Evolutionary conservation across 1,140 invertebrate species (phyloP), one percentile per base, ranked within the genome.

Genomic region (Magallana gigas): DNA sequence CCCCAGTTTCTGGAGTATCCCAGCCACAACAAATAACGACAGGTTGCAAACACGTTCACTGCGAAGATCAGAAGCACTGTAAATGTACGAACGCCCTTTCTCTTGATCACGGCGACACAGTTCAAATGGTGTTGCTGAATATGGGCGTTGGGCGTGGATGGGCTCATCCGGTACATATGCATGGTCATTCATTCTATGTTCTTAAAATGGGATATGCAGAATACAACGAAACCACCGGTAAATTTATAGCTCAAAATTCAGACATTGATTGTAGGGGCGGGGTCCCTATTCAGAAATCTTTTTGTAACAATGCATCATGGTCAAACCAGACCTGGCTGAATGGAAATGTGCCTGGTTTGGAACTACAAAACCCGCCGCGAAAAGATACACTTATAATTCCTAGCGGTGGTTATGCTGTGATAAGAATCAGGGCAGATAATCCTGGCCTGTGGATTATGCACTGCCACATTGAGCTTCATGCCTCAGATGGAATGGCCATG

Each of bases 321-420:
- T 76, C 80, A 2, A 85, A 93, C 83, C n/a, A 60, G 1, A 84
- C 85, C 11, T 93, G 92, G 92, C 18, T 16, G 9, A 80, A 88
- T 56, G 89, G 88, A 76, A 91, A 92, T 62, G 64, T 92, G 5
- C 89, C 91, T 4, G 90, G 86, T 36, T 62, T 92, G 6, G 82
- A 90, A 60, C 81, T 97, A 0, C 93, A 95, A 0, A 95, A 96
- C 89, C 96, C 97, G 12, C 95, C 96, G 0, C 82, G 95, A 2
- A 97, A 97, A 93, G 97, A 97, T 91, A 97, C 97, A 0, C 95
- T 97, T 56, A 95, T 96, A 0, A 95, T 97, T 16, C 96, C 97
- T 0, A 96, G 96, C 90, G 96, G 96, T 84, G 96, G 97, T 1
- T 96, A 96, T 2, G 96, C 96, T 1, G 96, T 96, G 16, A 88